Evolutionary conservation across 1,140 invertebrate genomes (phyloP).

Genomic region (Acromyrmex echinatior): DNA sequence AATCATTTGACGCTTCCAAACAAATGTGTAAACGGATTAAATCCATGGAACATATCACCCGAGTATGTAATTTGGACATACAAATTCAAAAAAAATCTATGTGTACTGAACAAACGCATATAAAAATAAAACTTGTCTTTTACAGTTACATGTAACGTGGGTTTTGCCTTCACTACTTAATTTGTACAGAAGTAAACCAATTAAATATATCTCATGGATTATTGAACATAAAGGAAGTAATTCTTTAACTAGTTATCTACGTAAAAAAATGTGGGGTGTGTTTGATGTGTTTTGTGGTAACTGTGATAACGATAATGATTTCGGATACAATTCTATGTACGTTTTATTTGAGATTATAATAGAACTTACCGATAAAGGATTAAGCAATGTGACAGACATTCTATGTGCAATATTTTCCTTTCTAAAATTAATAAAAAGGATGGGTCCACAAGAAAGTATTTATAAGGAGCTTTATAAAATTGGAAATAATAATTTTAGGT

Average conservation of each 20-base stretch:
- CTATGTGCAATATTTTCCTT: slow-evolving; percentile 90
- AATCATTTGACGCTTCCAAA: too few relatives aligned
- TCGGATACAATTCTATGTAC: slow-evolving; percentile 91
- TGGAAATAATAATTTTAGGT: slow-evolving; percentile 90
- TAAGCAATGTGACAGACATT: too few relatives aligned
- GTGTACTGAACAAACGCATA: slow-evolving; percentile 4
- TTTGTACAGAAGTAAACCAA: slow-evolving; percentile 92
- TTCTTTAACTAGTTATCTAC: slow-evolving; percentile 94
- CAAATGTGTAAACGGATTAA: too few relatives aligned
- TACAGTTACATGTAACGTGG: slow-evolving; percentile 92
- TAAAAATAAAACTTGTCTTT: neutral
- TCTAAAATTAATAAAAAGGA: slow-evolving; percentile 89
- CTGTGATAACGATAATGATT: slow-evolving; percentile 91
- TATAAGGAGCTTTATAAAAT: slow-evolving; percentile 91
- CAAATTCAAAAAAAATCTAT: too few relatives aligned
- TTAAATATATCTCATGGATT: slow-evolving; percentile 93
- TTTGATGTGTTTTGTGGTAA: slow-evolving; percentile 92
- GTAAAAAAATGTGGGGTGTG: slow-evolving; percentile 94
- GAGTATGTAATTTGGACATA: too few relatives aligned
- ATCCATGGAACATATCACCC: too few relatives aligned
- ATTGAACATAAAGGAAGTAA: slow-evolving; percentile 96
- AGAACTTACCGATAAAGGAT: slow-evolving; percentile 92
- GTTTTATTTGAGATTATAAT: slow-evolving; percentile 92
- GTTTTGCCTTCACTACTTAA: slow-evolving; percentile 91
- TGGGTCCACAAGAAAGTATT: slow-evolving; percentile 90